Conservation (phyloP, 2,888 invertebrate species). For the Athalia cordata region DNA sequence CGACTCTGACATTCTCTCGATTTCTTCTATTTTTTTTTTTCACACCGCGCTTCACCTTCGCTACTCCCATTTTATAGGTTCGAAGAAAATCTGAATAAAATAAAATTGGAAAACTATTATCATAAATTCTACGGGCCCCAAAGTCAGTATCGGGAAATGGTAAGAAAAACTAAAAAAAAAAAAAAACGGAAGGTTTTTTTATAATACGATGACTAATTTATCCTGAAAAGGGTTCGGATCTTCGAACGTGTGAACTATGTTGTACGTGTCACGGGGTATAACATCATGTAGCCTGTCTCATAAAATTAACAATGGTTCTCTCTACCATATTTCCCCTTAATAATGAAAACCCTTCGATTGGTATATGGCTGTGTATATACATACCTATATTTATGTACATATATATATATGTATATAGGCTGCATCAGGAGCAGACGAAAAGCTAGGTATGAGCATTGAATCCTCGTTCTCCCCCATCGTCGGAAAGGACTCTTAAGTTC, state of each 20-base stretch:
- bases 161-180: too few species aligned
- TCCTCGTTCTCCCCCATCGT: constrained; percentile 14
- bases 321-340: constrained; percentile 22
- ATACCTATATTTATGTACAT: too few species aligned
- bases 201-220: too few species aligned
- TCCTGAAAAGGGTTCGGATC: too few species aligned
- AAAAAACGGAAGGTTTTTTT: too few species aligned
- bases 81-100: too few species aligned
- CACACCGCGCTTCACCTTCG: too few species aligned
- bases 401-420: too few species aligned
- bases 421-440: constrained; percentile 6
- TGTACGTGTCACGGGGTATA: not conserved
- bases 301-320: constrained; percentile 23
- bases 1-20: constrained; percentile 21
- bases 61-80: not conserved
- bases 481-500: constrained; percentile 29
- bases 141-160: too few species aligned
- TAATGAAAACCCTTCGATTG: constrained; percentile 28
- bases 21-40: not conserved
- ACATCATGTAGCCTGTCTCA: constrained; percentile 15
- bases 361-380: not conserved
- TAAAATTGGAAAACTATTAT: too few species aligned
- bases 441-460: constrained; percentile 25
- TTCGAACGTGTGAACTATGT: too few species aligned
- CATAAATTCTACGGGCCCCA: too few species aligned